Conservation (phyloP, 2,888 invertebrate genomes). For the Tipula unca region DNA sequence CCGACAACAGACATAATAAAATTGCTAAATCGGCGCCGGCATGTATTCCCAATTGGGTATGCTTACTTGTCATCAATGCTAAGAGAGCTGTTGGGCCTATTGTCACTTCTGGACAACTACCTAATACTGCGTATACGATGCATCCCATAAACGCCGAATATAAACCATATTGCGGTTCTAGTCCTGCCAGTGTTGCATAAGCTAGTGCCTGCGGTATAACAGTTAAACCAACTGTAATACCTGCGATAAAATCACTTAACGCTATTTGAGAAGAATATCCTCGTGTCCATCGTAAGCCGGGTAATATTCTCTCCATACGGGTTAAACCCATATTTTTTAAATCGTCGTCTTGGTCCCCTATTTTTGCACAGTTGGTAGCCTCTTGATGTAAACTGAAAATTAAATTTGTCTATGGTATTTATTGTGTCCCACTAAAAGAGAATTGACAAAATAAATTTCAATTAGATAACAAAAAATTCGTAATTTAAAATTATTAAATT, state of each 20-base stretch:
- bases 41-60: slow-evolving; percentile 38
- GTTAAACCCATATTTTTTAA: neutral
- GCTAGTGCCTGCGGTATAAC: slow-evolving; percentile 90
- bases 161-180: slow-evolving; percentile 87
- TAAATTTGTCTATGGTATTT: neutral
- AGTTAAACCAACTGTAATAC: slow-evolving; percentile 85
- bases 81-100: slow-evolving; percentile 91
- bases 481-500: neutral
- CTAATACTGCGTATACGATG: slow-evolving; percentile 82
- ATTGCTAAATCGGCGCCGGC: slow-evolving; percentile 68
- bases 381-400: neutral
- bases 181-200: slow-evolving; percentile 80
- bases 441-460: neutral
- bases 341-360: neutral
- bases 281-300: slow-evolving; percentile 59
- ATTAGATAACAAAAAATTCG: neutral
- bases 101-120: slow-evolving; percentile 80
- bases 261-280: slow-evolving; percentile 67
- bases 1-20: slow-evolving; percentile 73
- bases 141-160: slow-evolving; percentile 93
- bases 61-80: slow-evolving; percentile 78
- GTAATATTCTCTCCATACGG: slow-evolving; percentile 30
- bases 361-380: neutral
- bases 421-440: neutral
- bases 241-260: slow-evolving; percentile 80